Evolutionary conservation across 2,113 vertebrate genomes (phyloP), one percentile per base, ranked within the genome.

Genomic region (Actenoides lindsayi): DNA sequence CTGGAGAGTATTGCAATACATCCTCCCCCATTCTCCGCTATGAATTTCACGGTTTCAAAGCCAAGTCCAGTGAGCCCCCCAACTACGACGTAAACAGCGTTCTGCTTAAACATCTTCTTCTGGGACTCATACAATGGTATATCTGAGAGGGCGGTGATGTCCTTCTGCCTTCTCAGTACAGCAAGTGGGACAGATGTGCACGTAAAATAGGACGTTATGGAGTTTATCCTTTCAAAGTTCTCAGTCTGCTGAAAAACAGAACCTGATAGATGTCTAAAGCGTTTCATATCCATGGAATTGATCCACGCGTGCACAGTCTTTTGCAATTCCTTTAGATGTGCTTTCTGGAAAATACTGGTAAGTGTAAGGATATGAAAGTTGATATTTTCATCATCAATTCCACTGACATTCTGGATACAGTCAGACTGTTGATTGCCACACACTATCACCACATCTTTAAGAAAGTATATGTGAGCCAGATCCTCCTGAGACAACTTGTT

Each of bases 31-130:
- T 98, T 98, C 46, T 94, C n/a, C 0, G 97, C 98, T 65, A 99
- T 98, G 91, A 99, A 99, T 92, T 98, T 98, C 57, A 99, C 98
- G 0, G 99, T 99, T 97, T 99, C 98, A 85, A 99, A 98, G n/a
- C 98, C 98, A 90, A 99, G 98, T 10, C 98, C 98, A 41, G 98
- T 98, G n/a, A 99, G 98, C 1, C 98, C 99, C 33, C 98, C 99
- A 0, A 96, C 97, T 31, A 99, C 98, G 11, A 99, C 84, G 21
- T 99, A 99, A 81, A 98, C 97, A 60, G 96, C 96, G 7, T 94
- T 91, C 83, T 96, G 96, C 90, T 97, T 97, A 53, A 99, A 99
- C 27, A 99, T 78, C 41, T 96, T 78, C 83, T 81, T 88, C 31
- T 94, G 83, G 39, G 86, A 94, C 64, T 93, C 51, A 4, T 97